A percentile compares a stretch with the other conserved stretches of the same genome.
phyloP scores from a whole-genome alignment of 1,140 invertebrate species.

The Pseudomyrmex dendroicus region DNA sequence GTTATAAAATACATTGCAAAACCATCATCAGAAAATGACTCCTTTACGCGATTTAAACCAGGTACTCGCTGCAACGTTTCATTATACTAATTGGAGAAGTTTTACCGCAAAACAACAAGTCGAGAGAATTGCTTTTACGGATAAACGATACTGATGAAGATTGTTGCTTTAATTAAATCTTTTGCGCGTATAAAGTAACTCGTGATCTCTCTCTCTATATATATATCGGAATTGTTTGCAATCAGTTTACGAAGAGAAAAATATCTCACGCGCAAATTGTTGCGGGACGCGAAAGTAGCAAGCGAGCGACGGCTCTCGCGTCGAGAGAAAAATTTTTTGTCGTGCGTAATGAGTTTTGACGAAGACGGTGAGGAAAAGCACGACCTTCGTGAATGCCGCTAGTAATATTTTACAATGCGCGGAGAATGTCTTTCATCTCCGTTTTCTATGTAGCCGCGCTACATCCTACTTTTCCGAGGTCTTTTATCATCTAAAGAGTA shows the following conservation, averaged over 20 bases:
- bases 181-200: background rate
- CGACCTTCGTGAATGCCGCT: conserved; percentile 11
- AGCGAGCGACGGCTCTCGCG: background rate
- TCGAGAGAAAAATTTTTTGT: conserved; percentile 14
- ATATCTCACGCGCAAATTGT: conserved; percentile 4
- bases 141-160: conserved; percentile 21
- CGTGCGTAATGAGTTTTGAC: conserved; percentile 26
- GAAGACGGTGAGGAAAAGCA: background rate
- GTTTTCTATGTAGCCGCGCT: conserved; percentile 13
- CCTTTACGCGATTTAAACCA: conserved; percentile 23
- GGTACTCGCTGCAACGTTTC: background rate
- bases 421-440: conserved; percentile 30
- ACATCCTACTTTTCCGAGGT: conserved; percentile 28
- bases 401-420: conserved; percentile 47
- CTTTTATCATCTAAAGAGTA: conserved; percentile 46
- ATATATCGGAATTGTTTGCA: background rate
- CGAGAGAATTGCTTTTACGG: background rate
- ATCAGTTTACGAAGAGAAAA: conserved; percentile 3
- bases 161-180: conserved; percentile 35
- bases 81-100: conserved; percentile 47
- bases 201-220: background rate
- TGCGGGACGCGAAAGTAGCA: conserved; percentile 3
- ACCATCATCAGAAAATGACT: no score
- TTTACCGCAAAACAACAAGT: conserved; percentile 34
- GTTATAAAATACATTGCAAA: background rate